Conservation (phyloP, 1,140 invertebrate genomes). For the Plectrocnemia conspersa region DNA sequence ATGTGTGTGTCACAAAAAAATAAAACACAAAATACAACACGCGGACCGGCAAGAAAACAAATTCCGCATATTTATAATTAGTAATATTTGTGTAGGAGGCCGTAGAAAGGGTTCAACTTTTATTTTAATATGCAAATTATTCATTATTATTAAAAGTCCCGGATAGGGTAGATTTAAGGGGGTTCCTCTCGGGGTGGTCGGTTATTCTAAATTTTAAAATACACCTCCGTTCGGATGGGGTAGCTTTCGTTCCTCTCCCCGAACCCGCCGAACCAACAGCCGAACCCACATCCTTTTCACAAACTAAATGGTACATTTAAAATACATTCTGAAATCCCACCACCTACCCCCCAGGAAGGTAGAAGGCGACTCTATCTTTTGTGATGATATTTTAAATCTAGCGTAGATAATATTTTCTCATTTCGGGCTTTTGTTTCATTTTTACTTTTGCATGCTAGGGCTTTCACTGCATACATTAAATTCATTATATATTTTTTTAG, state of each 20-base stretch:
- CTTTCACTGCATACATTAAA: conserved; percentile 1
- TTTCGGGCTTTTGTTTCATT: conserved; percentile 33
- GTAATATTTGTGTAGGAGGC: conserved; percentile 29
- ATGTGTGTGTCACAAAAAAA: neutral
- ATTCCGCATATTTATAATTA: conserved; percentile 36
- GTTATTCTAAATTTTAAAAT: conserved; percentile 37
- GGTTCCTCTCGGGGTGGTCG: conserved; percentile 1
- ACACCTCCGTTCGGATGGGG: conserved; percentile 24
- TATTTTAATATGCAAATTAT: conserved; percentile 37
- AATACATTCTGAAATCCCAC: conserved; percentile 33
- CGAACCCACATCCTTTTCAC: conserved; percentile 30
- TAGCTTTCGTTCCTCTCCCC: neutral
- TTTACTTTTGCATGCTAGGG: conserved; percentile 23
- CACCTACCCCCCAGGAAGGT: conserved; percentile 12
- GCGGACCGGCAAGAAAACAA: conserved; percentile 21
- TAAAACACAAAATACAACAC: conserved; percentile 4
- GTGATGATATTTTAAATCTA: conserved; percentile 37
- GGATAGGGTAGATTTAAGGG: conserved; percentile 27
- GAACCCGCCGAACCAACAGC: conserved; percentile 1
- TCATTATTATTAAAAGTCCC: conserved; percentile 37
- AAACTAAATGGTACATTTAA: conserved; percentile 36
- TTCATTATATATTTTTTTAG: neutral
- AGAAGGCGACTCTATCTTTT: conserved; percentile 33
- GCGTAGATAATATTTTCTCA: conserved; percentile 37
- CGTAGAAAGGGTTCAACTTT: conserved; percentile 32